Conservation (phyloP, 2,797 vertebrate species). For the Silurus lanzhouensis region DNA sequence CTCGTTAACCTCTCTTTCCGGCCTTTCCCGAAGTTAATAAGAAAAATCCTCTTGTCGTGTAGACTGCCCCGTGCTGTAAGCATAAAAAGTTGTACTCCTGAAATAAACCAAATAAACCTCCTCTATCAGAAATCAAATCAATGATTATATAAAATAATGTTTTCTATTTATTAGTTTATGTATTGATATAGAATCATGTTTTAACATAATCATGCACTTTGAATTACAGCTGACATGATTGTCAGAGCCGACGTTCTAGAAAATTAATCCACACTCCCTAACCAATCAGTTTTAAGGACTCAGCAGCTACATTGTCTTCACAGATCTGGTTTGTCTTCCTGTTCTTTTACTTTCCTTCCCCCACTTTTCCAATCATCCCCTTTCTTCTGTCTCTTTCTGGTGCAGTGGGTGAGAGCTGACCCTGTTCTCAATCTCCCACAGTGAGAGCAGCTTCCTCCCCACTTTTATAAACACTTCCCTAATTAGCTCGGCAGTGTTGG, state of each 20-base stretch:
- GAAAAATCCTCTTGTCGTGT: neutral
- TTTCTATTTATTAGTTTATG: no score
- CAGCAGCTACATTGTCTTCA: neutral
- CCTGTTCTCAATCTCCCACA: constrained; percentile 56
- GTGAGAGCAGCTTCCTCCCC: constrained; percentile 53
- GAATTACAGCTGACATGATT: neutral
- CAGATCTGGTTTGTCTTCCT: constrained; percentile 8
- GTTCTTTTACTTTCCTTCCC: constrained; percentile 8
- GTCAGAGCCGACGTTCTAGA: neutral
- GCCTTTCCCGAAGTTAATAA: neutral
- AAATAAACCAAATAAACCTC: no score
- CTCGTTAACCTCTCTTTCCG: neutral
- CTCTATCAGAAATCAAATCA: no score
- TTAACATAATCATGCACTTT: neutral
- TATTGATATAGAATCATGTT: neutral
- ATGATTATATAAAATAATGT: no score
- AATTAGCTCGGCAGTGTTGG: constrained; percentile 73
- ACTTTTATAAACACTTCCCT: constrained; percentile 68
- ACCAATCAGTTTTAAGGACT: neutral
- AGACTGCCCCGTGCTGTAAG: neutral
- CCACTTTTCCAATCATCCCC: constrained; percentile 5
- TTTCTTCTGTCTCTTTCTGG: constrained; percentile 43
- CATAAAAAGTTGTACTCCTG: neutral
- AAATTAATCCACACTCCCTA: neutral
- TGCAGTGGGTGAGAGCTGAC: constrained; percentile 58